Evolutionary conservation across 1,140 invertebrate genomes (phyloP), one percentile per base, ranked within the genome.

Genomic region (Calephelis nemesis): DNA sequence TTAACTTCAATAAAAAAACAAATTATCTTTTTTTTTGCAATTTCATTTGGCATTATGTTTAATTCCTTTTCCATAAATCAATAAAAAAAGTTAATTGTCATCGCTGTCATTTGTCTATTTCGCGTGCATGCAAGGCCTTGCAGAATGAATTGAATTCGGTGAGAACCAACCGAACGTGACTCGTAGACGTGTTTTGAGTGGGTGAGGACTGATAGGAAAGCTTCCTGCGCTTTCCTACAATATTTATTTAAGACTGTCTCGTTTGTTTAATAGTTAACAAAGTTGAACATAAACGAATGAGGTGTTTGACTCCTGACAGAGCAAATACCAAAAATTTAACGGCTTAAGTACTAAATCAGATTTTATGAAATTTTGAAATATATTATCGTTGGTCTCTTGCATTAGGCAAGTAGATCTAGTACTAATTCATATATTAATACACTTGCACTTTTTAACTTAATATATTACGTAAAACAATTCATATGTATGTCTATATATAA

Each of bases 71-170:
- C 15, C 15, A 19, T 30, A 52, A 54, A 54, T 54, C 52, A 30
- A 54, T 54, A 45, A 54, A 54, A 54, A 54, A 54, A 54, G 52
- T 15, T 54, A 54, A 54, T 54, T 54, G 52, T 54, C 19, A 19
- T 11, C 49, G 42, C 19, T 39, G 39, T 58, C 7, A 63, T 67
- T 67, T 67, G 47, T 60, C 63, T 67, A 10, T 52, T 52, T 71
- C 15, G 70, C 70, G 65, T 71, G 70, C 58, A 39, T 13, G 6
- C 19, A 47, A 50, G 62, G 48, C 70, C 70, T 71, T 71, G 65
- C 8, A 30, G 65, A 63, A 68, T 67, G 48, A 68, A 69, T 69
- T 49, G 54, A 69, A 62, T 65, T 49, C 30, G 47, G 60, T 65
- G 63, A 54, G 52, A 65, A 47, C 47, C 45, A 30, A 39, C n/a